Evolutionary conservation across 1,140 invertebrate species (phyloP).

Genomic region (Contarinia nasturtii): DNA sequence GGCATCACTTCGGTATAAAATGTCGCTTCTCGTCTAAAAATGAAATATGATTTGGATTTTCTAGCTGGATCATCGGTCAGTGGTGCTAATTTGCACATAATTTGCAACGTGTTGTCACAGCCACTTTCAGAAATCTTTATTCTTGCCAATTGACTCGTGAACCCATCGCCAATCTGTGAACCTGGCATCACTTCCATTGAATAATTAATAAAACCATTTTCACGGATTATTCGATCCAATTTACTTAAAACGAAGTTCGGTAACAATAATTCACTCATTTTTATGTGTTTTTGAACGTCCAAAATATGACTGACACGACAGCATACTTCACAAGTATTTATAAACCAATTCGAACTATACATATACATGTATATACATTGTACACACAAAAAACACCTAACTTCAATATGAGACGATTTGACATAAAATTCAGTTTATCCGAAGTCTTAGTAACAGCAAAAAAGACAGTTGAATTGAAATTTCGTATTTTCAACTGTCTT

Average conservation of each 20-base stretch:
- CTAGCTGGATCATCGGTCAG: not conserved
- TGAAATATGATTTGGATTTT: not conserved
- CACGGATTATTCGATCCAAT: not conserved
- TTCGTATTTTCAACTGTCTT: too few relatives aligned
- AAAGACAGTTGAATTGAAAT: too few relatives aligned
- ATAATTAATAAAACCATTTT: not conserved
- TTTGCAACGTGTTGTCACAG: not conserved
- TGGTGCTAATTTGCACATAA: not conserved
- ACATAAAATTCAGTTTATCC: too few relatives aligned
- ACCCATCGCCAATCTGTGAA: not conserved
- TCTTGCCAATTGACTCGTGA: not conserved
- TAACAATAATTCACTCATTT: not conserved
- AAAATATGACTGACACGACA: too few relatives aligned
- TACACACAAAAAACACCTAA: too few relatives aligned
- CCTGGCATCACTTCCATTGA: not conserved
- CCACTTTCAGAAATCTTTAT: not conserved
- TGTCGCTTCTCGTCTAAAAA: not conserved
- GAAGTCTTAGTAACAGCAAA: too few relatives aligned
- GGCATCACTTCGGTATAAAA: not conserved
- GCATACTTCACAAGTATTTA: too few relatives aligned
- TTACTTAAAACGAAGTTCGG: slow-evolving; percentile 15
- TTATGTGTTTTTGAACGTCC: too few relatives aligned
- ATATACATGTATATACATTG: too few relatives aligned
- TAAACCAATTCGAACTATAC: too few relatives aligned
- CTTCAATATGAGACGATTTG: too few relatives aligned